A percentile compares a stretch with the other conserved stretches of the same genome.
Conservation (phyloP, 2,113 vertebrate species). For the Antechinus stuartii region DNA sequence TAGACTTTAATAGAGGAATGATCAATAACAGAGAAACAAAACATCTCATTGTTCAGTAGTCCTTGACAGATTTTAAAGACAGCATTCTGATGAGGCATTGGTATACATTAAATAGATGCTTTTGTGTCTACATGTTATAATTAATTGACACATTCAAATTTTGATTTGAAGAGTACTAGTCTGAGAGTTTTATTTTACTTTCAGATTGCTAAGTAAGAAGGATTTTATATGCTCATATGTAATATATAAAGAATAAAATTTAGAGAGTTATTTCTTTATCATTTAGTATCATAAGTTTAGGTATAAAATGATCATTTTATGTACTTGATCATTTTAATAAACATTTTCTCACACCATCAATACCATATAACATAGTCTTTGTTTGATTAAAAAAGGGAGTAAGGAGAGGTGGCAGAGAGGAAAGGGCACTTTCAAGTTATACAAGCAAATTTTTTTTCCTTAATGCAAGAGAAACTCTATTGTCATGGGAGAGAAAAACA, state of each 20-base stretch:
- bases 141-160: background rate
- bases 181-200: background rate
- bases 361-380: background rate
- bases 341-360: background rate
- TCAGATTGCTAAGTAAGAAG: background rate
- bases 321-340: slow-evolving; percentile 1
- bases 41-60: background rate
- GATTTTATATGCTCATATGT: background rate
- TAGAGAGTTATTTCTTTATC: background rate
- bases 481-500: background rate
- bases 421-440: fast-evolving
- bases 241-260: background rate
- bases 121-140: background rate
- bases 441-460: background rate
- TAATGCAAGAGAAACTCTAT: background rate
- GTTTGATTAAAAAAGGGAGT: background rate
- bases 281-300: background rate
- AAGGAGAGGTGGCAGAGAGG: background rate
- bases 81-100: background rate
- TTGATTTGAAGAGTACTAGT: background rate
- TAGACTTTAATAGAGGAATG: background rate
- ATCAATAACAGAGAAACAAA: background rate
- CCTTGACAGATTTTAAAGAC: background rate
- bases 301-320: slow-evolving; percentile 7
- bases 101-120: background rate